Base-by-base conservation (phyloP, 2,888 invertebrate species). In the Cheilosia impressa region DNA sequence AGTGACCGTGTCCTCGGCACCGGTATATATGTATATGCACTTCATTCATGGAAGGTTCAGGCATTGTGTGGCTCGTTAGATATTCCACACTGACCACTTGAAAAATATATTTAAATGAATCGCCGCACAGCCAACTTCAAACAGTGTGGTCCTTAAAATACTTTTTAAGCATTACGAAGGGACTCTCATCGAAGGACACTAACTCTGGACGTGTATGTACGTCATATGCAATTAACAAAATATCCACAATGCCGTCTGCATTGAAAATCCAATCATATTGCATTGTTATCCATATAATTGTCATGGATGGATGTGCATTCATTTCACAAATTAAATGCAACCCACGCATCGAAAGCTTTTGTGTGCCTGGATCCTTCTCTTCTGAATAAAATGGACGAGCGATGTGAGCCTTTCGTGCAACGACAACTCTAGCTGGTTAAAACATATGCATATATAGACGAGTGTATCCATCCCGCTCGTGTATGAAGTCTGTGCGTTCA, bases 261-360 rank as follows among this genome's bases (percentile, higher is more conserved):
- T 66, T 71, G 84, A 80, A 80, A 84, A 84, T 84, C 80, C 84
- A 84, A 84, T 84, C 80, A 80, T 80, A 80, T 80, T 75, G 80
- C 80, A 80, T 80, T 84, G 84, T 84, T 84, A 84, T 80, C 84
- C 80, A 80, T 80, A 80, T 84, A 80, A 84, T 84, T 84, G 84
- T 84, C 84, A 76, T 80, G 80, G 75, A 84, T 80, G 75, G 84
- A 80, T 84, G 62, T 80, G 84, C 73, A 84, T 80, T 84, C 80
- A 84, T 84, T 84, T 84, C 53, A 50, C 73, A 84, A 84, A 84
- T 84, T 84, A 84, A 84, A 84, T 80, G 84, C 84, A 84, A 55
- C 75, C 80, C 84, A 84, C 80, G 84, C 80, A 84, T 71, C 80
- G 53, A 53, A 84, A 50, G 84, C 75, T 84, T 71, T 80, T 80